Base-by-base conservation (phyloP, 2,888 invertebrate species). In the Dendrolimus houi region DNA sequence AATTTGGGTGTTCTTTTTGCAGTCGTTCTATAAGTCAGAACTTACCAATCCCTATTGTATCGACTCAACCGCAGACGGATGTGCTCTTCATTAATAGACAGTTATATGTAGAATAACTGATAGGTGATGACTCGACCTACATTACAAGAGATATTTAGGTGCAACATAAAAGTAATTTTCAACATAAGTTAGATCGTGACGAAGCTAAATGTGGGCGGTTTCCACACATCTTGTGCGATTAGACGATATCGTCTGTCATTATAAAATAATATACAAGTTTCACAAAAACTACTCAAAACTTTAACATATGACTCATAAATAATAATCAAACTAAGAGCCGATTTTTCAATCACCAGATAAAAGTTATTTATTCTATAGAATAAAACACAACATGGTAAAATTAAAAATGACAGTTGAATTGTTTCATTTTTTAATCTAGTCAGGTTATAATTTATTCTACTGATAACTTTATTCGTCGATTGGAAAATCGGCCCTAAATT, bases 141-240 rank as follows among this genome's bases (percentile, higher is more conserved):
- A n/a, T 54, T 17, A 41, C 10, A 53, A 42, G 53, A 56, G 53
- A 56, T n/a, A 52, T 54, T 54, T 57, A 42, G 17, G 54, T n/a
- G 47, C 13, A 47, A 47, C 47, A 47, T 12, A 47, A 47, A 47
- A 47, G 47, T 47, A 10, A 47, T 47, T 47, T 47, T 47, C 47
- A 10, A 10, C 12, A 54, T 47, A 54, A 53, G 17, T 70, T 72
- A 72, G 70, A 62, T 61, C 63, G 62, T 71, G 69, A 68, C 67
- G 58, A 62, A 63, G 68, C 67, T 61, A 55, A 57, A 61, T 64
- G 62, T 60, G 63, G 59, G 63, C 60, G 55, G 61, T 62, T 58
- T 59, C 9, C 29, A 54, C n/a, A 53, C 29, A 29, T 53, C 56
- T 53, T 42, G 53, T 53, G 41, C 54, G 41, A 54, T 42, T 54